A percentile compares a stretch with the other conserved stretches of the same genome.
These are phyloP conservation scores for Merops nubicus DNA, from an alignment of 2,113 vertebrate genomes.

Conservation along the genomic window DNA sequence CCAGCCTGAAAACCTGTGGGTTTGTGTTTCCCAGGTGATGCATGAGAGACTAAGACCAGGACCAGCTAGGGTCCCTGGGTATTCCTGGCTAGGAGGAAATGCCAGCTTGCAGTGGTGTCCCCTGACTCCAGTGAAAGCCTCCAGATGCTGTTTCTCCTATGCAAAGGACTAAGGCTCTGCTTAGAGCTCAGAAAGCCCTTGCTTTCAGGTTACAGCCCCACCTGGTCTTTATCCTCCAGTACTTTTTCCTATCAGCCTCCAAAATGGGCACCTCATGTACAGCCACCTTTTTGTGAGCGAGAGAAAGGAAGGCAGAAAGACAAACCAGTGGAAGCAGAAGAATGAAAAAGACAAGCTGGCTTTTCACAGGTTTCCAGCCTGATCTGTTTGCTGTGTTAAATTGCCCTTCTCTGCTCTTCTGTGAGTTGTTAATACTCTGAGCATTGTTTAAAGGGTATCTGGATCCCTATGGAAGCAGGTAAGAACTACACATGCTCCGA, in stretches of 20 bases:
- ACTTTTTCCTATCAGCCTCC: not conserved
- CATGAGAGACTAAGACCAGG: rapidly evolving
- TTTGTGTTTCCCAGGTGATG: not conserved
- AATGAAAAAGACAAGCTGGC: not conserved
- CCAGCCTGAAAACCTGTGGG: not conserved
- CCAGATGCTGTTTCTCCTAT: not conserved
- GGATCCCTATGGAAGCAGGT: not conserved
- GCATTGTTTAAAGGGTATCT: not conserved
- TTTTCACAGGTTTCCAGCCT: not conserved
- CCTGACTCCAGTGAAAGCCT: not conserved
- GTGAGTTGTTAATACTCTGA: not conserved
- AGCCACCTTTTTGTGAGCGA: not conserved
- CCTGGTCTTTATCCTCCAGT: not conserved
- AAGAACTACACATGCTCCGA: not conserved
- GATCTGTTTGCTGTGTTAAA: not conserved
- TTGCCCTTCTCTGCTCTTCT: not conserved
- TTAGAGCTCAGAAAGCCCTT: not conserved
- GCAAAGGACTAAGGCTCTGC: not conserved
- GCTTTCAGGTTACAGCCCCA: not conserved
- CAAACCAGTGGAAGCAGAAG: not conserved
- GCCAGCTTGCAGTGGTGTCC: not conserved
- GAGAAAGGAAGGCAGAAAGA: not conserved
- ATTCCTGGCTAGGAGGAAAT: not conserved
- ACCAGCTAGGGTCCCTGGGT: not conserved
- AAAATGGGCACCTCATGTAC: rapidly evolving